Evolutionary conservation across 2,797 vertebrate genomes (phyloP), one percentile per base, ranked within the genome.

Genomic region (Telmatherina bonti): DNA sequence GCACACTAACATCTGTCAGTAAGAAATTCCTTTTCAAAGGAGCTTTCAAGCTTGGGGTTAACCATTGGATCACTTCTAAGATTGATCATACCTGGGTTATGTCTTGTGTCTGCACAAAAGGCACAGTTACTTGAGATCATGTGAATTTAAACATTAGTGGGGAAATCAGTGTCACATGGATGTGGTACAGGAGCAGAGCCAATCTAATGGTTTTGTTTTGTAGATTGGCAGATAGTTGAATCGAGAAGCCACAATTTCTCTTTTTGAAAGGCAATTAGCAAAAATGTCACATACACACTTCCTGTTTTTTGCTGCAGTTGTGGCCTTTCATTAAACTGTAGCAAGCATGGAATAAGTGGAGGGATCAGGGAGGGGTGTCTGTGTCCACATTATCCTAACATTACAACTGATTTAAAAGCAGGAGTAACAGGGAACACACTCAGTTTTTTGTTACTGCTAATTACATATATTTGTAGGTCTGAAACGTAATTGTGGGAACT

Each of bases 81-180:
- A 62, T 75, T 67, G 47, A 36, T 58, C 43, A 41, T 30, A 64
- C 47, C 51, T 27, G 9, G 22, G 41, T 51, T 61, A 0, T 1
- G 36, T 30, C 73, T 67, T 47, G 31, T 35, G 7, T 64, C 29
- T 22, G 29, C 30, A 35, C 24, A 52, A 62, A 64, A 65, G 45
- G 16, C 38, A 0, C 31, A 35, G 59, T 36, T 27, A 62, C 41
- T 38, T 27, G 54, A 20, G 65, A 69, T 77, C 67, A 63, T 72
- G 67, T 80, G 74, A 79, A 72, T 59, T 49, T 12, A 35, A 75
- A 63, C 43, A 60, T 74, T n/a, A 47, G 9, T 24, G 27, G 30
- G 58, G 33, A 74, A 77, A 79, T 68, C 29, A 43, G 31, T 22
- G 20, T 71, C 79, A 81, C 51, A 68, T 55, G 77, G 67, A 47